Evolutionary conservation across 1,140 invertebrate genomes (phyloP).

Genomic region (Drosophila persimilis): DNA sequence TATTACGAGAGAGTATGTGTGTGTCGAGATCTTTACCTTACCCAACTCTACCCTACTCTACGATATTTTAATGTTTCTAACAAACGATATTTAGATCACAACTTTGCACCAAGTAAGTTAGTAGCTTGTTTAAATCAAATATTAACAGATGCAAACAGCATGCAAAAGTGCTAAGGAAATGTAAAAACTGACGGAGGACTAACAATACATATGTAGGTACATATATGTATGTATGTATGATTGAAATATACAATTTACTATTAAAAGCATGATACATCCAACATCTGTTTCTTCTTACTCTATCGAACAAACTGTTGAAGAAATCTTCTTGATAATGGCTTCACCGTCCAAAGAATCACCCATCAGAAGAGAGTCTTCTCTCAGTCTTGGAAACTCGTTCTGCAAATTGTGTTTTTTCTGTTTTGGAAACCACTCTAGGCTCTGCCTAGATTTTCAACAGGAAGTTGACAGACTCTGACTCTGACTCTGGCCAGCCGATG

Average conservation of each 20-base stretch:
- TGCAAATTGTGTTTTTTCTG: conserved; percentile 7
- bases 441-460: conserved; percentile 44
- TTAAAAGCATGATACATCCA: conserved; percentile 29
- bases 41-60: conserved; percentile 11
- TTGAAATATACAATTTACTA: conserved; percentile 52
- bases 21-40: conserved; percentile 43
- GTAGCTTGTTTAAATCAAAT: conserved; percentile 66
- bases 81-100: conserved; percentile 31
- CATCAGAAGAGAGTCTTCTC: too few relatives aligned
- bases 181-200: conserved; percentile 42
- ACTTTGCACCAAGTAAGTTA: conserved; percentile 65
- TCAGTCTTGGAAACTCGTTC: conserved; percentile 4
- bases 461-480: conserved; percentile 39
- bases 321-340: too few relatives aligned
- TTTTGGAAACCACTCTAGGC: neutral
- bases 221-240: neutral
- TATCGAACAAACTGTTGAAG: neutral
- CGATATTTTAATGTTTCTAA: conserved; percentile 56
- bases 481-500: conserved; percentile 11
- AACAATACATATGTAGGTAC: conserved; percentile 18
- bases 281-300: conserved; percentile 4
- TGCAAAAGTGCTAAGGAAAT: conserved; percentile 28
- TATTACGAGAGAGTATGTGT: conserved; percentile 55
- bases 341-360: neutral
- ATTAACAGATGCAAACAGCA: conserved; percentile 36